phyloP scores from a whole-genome alignment of 2,888 invertebrate genomes.

The Hydroisotoma schaefferi region DNA sequence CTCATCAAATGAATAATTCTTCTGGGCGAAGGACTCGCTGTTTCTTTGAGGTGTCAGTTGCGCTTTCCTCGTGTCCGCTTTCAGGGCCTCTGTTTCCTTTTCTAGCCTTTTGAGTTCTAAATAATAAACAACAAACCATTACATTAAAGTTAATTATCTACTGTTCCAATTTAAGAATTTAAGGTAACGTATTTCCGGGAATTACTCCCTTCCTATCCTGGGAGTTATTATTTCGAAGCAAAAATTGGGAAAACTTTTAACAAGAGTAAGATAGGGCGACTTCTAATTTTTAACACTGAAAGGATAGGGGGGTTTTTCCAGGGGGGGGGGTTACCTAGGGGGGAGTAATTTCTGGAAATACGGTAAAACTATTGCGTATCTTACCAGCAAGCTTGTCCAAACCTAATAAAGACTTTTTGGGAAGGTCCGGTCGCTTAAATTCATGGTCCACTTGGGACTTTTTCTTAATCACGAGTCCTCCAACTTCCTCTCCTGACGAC shows the following conservation, averaged over 20 bases:
- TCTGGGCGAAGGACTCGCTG: slow-evolving; percentile 25
- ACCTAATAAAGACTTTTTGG: slow-evolving; percentile 69
- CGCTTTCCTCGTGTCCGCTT: slow-evolving; percentile 49
- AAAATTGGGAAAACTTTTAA: too few species aligned
- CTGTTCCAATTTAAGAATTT: too few species aligned
- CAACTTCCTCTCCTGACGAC: slow-evolving; percentile 58
- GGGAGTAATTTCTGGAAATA: background rate
- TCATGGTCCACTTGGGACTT: slow-evolving; percentile 56
- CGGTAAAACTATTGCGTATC: slow-evolving; percentile 6
- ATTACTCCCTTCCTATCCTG: too few species aligned
- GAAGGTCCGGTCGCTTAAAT: slow-evolving; percentile 65
- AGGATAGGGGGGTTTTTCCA: too few species aligned
- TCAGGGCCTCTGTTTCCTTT: slow-evolving; percentile 49
- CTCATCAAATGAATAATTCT: slow-evolving; percentile 15
- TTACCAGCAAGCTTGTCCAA: slow-evolving; percentile 74
- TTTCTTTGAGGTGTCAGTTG: slow-evolving; percentile 42
- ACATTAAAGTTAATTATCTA: too few species aligned
- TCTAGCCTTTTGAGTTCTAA: slow-evolving; percentile 52
- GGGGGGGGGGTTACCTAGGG: too few species aligned
- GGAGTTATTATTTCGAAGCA: too few species aligned
- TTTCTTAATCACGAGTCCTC: slow-evolving; percentile 70
- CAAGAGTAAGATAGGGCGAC: too few species aligned
- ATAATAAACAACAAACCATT: background rate
- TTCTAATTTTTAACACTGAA: too few species aligned
- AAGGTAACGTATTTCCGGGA: too few species aligned